Evolutionary conservation across 2,888 invertebrate species (phyloP).

Genomic region (Corythucha ciliata): DNA sequence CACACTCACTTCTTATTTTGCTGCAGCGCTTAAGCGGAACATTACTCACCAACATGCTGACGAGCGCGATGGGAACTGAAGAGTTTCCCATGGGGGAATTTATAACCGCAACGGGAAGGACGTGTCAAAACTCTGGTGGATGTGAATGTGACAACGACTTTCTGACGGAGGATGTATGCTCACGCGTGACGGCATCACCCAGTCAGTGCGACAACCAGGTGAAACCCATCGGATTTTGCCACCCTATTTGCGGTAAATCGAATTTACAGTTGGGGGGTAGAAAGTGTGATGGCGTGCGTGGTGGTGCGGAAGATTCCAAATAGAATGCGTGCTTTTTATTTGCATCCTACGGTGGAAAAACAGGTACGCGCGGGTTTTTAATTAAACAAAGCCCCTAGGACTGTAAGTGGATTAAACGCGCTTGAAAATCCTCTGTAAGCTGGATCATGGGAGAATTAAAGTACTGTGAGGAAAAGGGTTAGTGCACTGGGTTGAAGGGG

Average conservation of each 20-base stretch:
- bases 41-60: too few species aligned
- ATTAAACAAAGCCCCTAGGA: slow-evolving; percentile 18
- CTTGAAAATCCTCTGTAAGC: slow-evolving; percentile 15
- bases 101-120: slow-evolving; percentile 11
- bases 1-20: too few species aligned
- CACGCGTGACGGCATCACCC: slow-evolving; percentile 13
- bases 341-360: too few species aligned
- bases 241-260: slow-evolving; percentile 31
- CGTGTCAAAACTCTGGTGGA: slow-evolving; percentile 23
- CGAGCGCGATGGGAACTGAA: slow-evolving; percentile 19
- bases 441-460: too few species aligned
- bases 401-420: slow-evolving; percentile 1
- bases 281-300: too few species aligned
- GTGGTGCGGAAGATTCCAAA: too few species aligned
- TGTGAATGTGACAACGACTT: slow-evolving; percentile 30
- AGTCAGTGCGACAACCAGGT: slow-evolving; percentile 29
- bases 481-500: too few species aligned
- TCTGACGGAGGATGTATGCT: slow-evolving; percentile 27
- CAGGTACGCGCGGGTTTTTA: slow-evolving; percentile 17
- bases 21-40: too few species aligned
- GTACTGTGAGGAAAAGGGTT: too few species aligned
- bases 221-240: slow-evolving; percentile 32
- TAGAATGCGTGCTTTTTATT: too few species aligned
- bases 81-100: slow-evolving; percentile 18
- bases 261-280: not conserved